Conservation (phyloP, 2,113 vertebrate species). For the Tor tambroides region DNA sequence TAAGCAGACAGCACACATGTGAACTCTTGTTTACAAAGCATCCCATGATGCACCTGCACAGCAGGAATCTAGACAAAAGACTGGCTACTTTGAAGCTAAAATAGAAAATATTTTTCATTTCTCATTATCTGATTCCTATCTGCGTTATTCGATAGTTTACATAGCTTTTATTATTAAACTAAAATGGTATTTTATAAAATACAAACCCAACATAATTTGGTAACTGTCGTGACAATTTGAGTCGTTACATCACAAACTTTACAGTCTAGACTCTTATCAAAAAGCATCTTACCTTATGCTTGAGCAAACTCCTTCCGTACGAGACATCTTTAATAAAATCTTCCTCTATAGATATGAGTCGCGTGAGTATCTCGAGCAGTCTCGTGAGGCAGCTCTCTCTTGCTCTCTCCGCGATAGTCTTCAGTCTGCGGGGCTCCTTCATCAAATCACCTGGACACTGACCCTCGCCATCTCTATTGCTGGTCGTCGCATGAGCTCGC, state of each 20-base stretch:
- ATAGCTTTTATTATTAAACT: too few relatives aligned
- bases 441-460: neutral
- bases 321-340: constrained; percentile 10
- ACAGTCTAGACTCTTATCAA: neutral
- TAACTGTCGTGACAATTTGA: neutral
- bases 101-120: too few relatives aligned
- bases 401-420: constrained; percentile 47
- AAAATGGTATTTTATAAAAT: too few relatives aligned
- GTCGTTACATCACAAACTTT: neutral
- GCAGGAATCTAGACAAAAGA: neutral
- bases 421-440: neutral
- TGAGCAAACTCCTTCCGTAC: constrained; percentile 33
- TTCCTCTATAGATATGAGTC: constrained; percentile 50
- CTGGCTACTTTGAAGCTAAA: neutral
- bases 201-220: too few relatives aligned
- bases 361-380: constrained; percentile 41
- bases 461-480: neutral
- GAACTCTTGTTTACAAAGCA: neutral
- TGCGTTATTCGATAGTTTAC: too few relatives aligned
- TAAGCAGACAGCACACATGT: neutral
- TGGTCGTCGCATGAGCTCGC: neutral
- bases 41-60: neutral
- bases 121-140: neutral
- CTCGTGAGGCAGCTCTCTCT: constrained; percentile 40
- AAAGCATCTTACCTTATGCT: constrained; percentile 45